A percentile compares a stretch with the other conserved stretches of the same genome.
Conservation (phyloP, 2,888 invertebrate species). For the Trypoxylon attenuatum region DNA sequence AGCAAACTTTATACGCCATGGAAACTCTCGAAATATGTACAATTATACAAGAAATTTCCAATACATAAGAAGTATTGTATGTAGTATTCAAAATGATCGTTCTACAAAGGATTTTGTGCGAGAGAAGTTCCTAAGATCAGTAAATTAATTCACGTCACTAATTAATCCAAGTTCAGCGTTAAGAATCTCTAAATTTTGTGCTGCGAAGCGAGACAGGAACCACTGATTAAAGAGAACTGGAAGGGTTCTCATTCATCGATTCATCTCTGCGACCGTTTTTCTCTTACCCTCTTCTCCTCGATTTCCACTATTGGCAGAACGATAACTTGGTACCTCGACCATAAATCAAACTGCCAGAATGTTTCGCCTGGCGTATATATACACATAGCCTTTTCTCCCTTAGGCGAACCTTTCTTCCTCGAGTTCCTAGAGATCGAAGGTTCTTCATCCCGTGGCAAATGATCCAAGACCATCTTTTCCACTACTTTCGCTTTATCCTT, state of each 20-base stretch:
- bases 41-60: too few relatives aligned
- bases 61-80: too few relatives aligned
- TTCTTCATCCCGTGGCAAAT: slow-evolving; percentile 58
- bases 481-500: slow-evolving; percentile 41
- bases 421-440: too few relatives aligned
- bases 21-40: too few relatives aligned
- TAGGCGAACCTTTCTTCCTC: slow-evolving; percentile 41
- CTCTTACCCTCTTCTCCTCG: slow-evolving; percentile 58
- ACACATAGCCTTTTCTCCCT: too few relatives aligned
- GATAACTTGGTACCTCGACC: slow-evolving; percentile 72
- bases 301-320: slow-evolving; percentile 71
- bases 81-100: too few relatives aligned
- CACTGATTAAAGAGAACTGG: slow-evolving; percentile 34
- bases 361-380: slow-evolving; percentile 60
- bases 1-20: too few relatives aligned
- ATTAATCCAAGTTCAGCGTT: too few relatives aligned
- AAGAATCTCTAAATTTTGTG: too few relatives aligned
- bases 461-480: slow-evolving; percentile 50
- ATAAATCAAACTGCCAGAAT: slow-evolving; percentile 71
- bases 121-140: not conserved
- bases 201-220: not conserved
- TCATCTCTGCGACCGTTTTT: slow-evolving; percentile 55
- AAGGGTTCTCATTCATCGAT: slow-evolving; percentile 67
- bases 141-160: too few relatives aligned
- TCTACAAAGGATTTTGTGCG: slow-evolving; percentile 1